Percentiles rank a stretch among this genome's conserved stretches.
Evolutionary conservation across 2,113 vertebrate genomes (phyloP).

Genomic region (Corapipo altera): DNA sequence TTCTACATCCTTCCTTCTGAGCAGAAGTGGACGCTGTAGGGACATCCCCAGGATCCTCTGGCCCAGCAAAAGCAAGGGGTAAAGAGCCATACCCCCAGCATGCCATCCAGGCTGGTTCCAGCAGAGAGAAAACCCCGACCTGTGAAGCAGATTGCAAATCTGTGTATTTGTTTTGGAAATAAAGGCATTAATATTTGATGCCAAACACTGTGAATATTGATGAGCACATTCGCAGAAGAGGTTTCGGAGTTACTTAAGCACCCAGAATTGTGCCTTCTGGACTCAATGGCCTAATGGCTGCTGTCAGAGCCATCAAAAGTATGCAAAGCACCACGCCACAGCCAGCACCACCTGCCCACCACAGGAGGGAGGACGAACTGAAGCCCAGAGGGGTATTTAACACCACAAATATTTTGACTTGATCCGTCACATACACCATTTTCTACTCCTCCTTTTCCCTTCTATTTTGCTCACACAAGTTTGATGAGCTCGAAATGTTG

Average conservation of each 20-base stretch:
- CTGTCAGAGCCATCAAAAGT: not conserved
- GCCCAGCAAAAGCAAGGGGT: fast-evolving
- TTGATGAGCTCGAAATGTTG: not conserved
- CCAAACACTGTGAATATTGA: conserved; percentile 36
- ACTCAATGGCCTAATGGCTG: not conserved
- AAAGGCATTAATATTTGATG: conserved; percentile 44
- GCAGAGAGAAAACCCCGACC: not conserved
- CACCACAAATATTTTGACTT: not conserved
- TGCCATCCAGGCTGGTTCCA: not conserved
- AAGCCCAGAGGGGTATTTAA: not conserved
- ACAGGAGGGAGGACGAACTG: fast-evolving
- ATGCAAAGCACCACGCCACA: not conserved
- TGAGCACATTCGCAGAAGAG: not conserved
- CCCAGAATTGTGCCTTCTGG: not conserved
- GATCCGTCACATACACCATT: not conserved
- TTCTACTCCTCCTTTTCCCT: not conserved
- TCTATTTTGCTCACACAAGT: not conserved
- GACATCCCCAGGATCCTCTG: not conserved
- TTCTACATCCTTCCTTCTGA: not conserved
- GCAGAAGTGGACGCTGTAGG: not conserved
- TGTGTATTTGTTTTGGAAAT: conserved; percentile 52
- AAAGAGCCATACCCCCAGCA: not conserved
- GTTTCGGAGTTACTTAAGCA: conserved; percentile 39
- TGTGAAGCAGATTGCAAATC: not conserved
- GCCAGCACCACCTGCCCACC: not conserved